Conservation (phyloP, 64 coral and sea anemone genomes). For the Dendronephthya gigantea region DNA sequence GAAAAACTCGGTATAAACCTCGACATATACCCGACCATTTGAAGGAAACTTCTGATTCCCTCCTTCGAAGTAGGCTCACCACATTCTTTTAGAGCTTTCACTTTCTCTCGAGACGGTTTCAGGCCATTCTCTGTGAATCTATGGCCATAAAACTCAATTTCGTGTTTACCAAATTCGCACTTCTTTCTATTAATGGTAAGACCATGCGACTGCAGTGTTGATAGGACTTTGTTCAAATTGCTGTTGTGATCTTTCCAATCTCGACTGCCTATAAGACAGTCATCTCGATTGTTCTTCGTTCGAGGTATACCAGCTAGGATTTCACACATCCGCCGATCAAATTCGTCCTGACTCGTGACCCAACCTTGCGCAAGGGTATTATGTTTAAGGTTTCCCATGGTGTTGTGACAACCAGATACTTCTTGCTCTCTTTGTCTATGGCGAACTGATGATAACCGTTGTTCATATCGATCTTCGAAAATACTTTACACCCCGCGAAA, state of each 20-base stretch:
- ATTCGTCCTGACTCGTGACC: not conserved
- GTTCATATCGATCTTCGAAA: no score
- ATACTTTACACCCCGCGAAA: not conserved
- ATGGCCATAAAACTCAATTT: conserved; percentile 35
- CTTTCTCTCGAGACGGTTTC: conserved; percentile 21
- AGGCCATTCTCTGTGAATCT: conserved; percentile 31
- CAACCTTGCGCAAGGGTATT: not conserved
- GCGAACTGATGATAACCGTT: not conserved
- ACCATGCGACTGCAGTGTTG: not conserved
- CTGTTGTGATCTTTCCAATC: not conserved
- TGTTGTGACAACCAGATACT: not conserved
- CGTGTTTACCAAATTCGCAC: conserved; percentile 21
- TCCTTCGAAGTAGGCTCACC: no score
- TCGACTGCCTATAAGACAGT: not conserved
- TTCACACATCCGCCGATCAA: not conserved
- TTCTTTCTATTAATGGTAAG: not conserved
- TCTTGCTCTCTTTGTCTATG: not conserved
- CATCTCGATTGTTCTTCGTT: not conserved
- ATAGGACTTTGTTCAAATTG: not conserved
- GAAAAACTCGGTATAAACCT: no score
- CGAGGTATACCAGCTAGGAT: not conserved
- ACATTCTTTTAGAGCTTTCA: no score
- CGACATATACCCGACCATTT: no score
- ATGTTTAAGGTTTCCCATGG: not conserved
- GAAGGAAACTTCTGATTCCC: no score